phyloP scores from a whole-genome alignment of 2,797 vertebrate species.

The Artibeus jamaicensis region DNA sequence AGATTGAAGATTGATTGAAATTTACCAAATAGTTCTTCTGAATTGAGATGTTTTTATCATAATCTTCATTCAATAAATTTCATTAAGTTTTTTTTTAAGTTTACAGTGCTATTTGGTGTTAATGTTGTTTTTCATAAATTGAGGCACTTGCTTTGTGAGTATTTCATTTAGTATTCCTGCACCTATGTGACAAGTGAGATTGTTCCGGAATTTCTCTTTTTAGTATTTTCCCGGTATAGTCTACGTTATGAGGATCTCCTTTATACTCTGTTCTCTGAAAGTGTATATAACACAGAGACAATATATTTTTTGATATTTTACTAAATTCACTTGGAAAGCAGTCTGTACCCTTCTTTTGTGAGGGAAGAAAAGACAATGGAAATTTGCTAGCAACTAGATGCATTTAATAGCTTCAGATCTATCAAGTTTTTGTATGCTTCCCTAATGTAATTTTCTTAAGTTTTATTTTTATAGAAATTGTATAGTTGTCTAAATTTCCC shows the following conservation, averaged over 20 bases:
- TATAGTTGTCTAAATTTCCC: neutral
- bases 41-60: neutral
- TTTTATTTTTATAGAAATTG: neutral
- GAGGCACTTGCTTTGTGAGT: neutral
- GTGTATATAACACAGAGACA: neutral
- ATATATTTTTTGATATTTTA: neutral
- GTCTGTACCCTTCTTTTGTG: neutral
- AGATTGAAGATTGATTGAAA: neutral
- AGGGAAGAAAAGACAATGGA: neutral
- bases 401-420: neutral
- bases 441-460: neutral
- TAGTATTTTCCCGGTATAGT: neutral
- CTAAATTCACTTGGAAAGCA: neutral
- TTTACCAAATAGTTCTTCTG: neutral
- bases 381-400: neutral
- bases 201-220: neutral
- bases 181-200: neutral
- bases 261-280: neutral
- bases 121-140: neutral
- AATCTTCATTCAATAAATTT: neutral
- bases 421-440: neutral
- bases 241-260: neutral
- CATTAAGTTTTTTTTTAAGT: neutral
- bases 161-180: neutral
- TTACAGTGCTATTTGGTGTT: neutral